These are phyloP conservation scores for Todiramphus saurophagus DNA, from an alignment of 2,113 vertebrate genomes.

Conservation along the genomic window DNA sequence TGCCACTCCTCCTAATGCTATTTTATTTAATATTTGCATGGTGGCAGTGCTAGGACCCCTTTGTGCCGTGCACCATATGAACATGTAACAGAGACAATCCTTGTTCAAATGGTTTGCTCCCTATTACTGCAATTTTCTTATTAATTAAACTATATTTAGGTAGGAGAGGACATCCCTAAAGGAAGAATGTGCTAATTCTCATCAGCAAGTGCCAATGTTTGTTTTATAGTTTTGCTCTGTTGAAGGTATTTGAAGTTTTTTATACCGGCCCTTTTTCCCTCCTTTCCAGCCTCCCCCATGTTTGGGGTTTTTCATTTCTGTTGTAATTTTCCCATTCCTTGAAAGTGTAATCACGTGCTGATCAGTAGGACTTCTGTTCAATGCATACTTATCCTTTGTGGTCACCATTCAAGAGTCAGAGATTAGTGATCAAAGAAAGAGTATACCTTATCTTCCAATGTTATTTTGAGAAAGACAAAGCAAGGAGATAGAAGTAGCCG, in stretches of 20 bases:
- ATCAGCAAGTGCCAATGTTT: not conserved
- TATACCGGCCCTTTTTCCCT: not conserved
- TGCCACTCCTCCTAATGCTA: not conserved
- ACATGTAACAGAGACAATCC: not conserved
- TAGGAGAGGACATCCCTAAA: not conserved
- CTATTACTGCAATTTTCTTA: not conserved
- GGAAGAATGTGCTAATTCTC: not conserved
- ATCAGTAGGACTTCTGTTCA: constrained; percentile 10
- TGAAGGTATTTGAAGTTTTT: not conserved
- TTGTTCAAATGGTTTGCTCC: not conserved
- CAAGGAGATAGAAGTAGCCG: constrained; percentile 50
- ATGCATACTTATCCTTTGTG: constrained; percentile 20
- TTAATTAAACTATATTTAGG: not conserved
- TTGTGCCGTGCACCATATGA: not conserved
- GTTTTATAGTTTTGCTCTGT: not conserved
- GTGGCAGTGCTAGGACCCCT: not conserved
- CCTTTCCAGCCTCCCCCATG: not conserved
- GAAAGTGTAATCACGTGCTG: not conserved
- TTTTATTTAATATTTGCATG: not conserved
- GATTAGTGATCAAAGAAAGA: constrained; percentile 62
- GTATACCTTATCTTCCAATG: constrained; percentile 43
- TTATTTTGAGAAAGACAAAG: constrained; percentile 68
- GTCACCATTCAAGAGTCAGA: not conserved
- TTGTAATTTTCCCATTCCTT: not conserved
- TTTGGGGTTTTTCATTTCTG: not conserved